Evolutionary conservation across 2,888 invertebrate genomes (phyloP).

Genomic region (Lasius platythorax): DNA sequence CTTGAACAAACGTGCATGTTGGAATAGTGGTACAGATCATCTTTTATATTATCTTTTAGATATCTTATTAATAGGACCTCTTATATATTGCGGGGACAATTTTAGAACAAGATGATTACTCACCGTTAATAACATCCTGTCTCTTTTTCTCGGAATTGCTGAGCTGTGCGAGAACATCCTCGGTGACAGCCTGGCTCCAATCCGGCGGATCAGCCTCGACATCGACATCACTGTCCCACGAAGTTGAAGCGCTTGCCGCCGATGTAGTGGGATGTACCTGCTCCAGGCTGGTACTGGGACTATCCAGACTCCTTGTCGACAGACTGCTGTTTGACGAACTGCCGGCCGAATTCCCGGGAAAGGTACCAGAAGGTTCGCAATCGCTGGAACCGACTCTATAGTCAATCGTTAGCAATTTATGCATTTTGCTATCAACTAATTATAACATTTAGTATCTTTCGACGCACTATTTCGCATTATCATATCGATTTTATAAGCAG

Average conservation of each 20-base stretch:
- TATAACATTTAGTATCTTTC: background rate
- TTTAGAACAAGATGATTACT: slow-evolving; percentile 61
- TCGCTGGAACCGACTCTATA: slow-evolving; percentile 83
- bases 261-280: slow-evolving; percentile 86
- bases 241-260: slow-evolving; percentile 81
- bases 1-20: background rate
- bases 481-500: background rate
- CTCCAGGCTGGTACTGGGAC: slow-evolving; percentile 92
- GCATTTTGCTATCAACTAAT: slow-evolving; percentile 49
- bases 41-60: background rate
- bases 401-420: slow-evolving; percentile 79
- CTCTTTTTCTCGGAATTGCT: slow-evolving; percentile 94
- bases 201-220: slow-evolving; percentile 91
- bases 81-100: background rate
- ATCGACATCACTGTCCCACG: slow-evolving; percentile 87
- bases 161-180: slow-evolving; percentile 91
- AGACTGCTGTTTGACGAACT: slow-evolving; percentile 85
- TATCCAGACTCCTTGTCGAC: slow-evolving; percentile 88
- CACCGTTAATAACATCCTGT: slow-evolving; percentile 97
- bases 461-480: background rate
- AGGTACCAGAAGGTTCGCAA: slow-evolving; percentile 82
- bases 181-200: slow-evolving; percentile 92
- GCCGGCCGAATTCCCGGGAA: slow-evolving; percentile 84
- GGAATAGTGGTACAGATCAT: too few species aligned
- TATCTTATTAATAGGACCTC: background rate